Conservation (phyloP, 2,113 vertebrate species). For the Mustela nigripes region DNA sequence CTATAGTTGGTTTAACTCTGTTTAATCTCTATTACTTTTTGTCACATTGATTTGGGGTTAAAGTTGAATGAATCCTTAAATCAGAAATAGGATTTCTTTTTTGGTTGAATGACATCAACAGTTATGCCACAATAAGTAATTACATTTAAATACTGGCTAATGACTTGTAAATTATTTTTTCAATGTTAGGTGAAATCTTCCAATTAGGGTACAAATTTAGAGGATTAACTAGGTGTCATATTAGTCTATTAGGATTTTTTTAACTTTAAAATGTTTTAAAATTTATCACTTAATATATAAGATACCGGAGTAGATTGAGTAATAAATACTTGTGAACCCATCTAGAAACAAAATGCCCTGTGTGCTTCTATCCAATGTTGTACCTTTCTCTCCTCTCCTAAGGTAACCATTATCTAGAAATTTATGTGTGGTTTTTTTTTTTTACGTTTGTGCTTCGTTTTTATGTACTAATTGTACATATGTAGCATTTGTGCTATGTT, state of each 20-base stretch:
- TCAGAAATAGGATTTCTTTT: constrained; percentile 54
- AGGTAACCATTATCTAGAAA: neutral
- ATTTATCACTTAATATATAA: constrained; percentile 21
- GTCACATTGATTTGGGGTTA: constrained; percentile 38
- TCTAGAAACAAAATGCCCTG: neutral
- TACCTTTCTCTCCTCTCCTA: neutral
- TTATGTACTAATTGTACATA: neutral
- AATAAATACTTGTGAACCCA: neutral
- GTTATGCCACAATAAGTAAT: constrained; percentile 20
- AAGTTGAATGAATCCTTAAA: constrained; percentile 43
- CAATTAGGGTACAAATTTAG: constrained; percentile 34
- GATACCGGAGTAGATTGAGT: neutral
- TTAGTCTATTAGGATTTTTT: neutral
- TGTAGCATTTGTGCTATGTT: neutral
- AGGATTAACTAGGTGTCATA: neutral
- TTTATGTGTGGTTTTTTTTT: neutral
- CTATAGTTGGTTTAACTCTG: neutral
- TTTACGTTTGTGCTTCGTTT: constrained; percentile 9
- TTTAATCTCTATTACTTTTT: constrained; percentile 51
- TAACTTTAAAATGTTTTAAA: neutral
- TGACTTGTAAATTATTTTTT: constrained; percentile 40
- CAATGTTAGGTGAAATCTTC: constrained; percentile 40
- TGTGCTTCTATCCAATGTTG: neutral
- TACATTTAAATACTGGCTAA: constrained; percentile 30
- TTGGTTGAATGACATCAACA: constrained; percentile 35